Base-by-base conservation (phyloP, 2,113 vertebrate species). In the Formicarius rufipectus region DNA sequence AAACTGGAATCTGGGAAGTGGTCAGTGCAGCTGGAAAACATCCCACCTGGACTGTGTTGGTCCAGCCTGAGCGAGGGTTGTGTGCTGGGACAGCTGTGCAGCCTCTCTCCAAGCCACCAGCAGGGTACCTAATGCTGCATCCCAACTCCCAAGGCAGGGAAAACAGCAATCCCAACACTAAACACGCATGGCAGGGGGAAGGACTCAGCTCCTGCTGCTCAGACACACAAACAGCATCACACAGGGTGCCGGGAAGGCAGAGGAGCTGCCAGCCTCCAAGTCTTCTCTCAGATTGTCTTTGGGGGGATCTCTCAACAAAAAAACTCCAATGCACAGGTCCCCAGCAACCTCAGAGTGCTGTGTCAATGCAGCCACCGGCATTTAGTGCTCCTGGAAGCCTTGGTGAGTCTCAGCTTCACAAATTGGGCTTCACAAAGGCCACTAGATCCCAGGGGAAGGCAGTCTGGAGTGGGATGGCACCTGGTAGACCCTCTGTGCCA, bases 11-110 rank as follows among this genome's bases (percentile, higher is more conserved):
- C 55, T 96, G 95, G 87, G 95, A 96, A 68, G 12, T 0, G 14
- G 42, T 94, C 74, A 4, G 71, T 11, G 45, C 89, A 96, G 95
- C 94, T 97, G 94, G 95, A 73, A 91, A 76, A 49, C 2, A 3
- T 50, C 84, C 72, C 1, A 0, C 27, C 80, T 35, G 78, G 71
- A 37, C 59, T 15, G 2, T 22, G 42, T 55, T 31, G 49, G 30
- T 74, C 73, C 82, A 84, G 64, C 90, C 56, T 74, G 11, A 77
- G 79, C 0, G 1, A 83, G 87, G 76, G 80, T 89, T 33, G 8
- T 14, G 56, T 2, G 31, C 80, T 60, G 84, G 81, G 93, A 60
- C 84, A 91, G 89, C 85, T 31, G 72, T 19, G 3, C 63, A 89
- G 30, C 68, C 33, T 80, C 56, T 60, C 84, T 44, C 56, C 67